A percentile compares a stretch with the other conserved stretches of the same genome.
These are phyloP conservation scores for Paratrypauchen microcephalus DNA, from an alignment of 2,797 vertebrate species.

Conservation along the genomic window DNA sequence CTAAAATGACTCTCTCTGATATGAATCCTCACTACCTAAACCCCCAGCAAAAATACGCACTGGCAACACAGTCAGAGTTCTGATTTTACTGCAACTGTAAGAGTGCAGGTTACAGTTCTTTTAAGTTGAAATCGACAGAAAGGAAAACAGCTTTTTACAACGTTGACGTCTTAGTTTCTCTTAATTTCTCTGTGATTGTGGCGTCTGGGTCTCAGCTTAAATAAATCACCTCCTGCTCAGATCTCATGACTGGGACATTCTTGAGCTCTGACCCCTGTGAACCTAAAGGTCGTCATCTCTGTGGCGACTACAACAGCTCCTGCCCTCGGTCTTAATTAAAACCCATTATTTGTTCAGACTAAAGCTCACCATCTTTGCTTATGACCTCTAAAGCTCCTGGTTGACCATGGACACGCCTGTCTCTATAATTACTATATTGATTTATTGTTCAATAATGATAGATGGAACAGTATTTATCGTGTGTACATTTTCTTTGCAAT, in stretches of 20 bases:
- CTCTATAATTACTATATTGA: too few species aligned
- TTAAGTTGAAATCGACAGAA: not conserved
- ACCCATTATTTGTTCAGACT: constrained; percentile 61
- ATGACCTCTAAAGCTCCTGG: constrained; percentile 41
- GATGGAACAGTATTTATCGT: too few species aligned
- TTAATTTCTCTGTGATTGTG: constrained; percentile 28
- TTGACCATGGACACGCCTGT: constrained; percentile 35
- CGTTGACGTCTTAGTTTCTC: not conserved
- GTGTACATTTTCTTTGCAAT: too few species aligned
- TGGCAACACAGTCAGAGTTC: too few species aligned
- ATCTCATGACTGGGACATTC: constrained; percentile 68
- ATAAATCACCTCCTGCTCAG: constrained; percentile 60
- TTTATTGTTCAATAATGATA: too few species aligned
- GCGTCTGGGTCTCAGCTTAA: constrained; percentile 12
- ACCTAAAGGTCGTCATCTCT: constrained; percentile 54
- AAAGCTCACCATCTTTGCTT: constrained; percentile 59
- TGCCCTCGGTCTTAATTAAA: constrained; percentile 66
- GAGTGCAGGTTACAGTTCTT: too few species aligned
- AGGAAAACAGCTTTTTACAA: not conserved
- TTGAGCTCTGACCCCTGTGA: constrained; percentile 60
- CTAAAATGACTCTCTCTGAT: too few species aligned
- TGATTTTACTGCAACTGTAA: too few species aligned
- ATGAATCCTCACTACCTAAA: too few species aligned
- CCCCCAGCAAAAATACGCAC: too few species aligned
- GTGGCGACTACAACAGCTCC: constrained; percentile 54